Base-by-base conservation (phyloP, 2,797 vertebrate genomes). In the Catostomus latipinnis region DNA sequence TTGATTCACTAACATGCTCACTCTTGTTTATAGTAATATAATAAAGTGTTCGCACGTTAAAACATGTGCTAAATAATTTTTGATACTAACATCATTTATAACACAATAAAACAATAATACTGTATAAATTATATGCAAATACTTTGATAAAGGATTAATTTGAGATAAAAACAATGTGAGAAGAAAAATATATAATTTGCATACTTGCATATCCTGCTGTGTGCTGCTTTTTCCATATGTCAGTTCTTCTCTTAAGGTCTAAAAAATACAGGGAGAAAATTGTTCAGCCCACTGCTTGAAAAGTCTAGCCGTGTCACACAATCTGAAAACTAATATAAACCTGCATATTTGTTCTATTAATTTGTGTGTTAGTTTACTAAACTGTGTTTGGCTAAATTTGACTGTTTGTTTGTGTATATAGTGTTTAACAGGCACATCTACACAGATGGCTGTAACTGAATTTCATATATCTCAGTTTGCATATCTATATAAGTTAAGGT, bases 151-250 rank as follows among this genome's bases (percentile, higher is more conserved):
- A 34, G 34, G 34, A 34, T 34, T 34, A 34, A 34, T 34, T 34
- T 34, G 34, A 34, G 34, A 34, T 34, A 34, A 34, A 34, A 34
- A 34, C 34, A 34, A 34, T 34, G 4, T 2, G 34, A 2, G 9
- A 18, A 22, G 54, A 56, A n/a, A 34, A 12, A 80, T 34, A 34
- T 34, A 34, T 34, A 34, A 34, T 3, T 34, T 34, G 4, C 84
- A 66, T 85, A 92, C 89, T 86, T 89, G 83, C 88, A 90, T 88
- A 83, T 91, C 85, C 22, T 88, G 82, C 70, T 89, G 86, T 70
- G 82, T 83, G 14, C 58, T 79, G 62, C 72, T 78, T 61, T 84
- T 88, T 48, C 87, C 85, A n/a, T 53, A 60, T n/a, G 54, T 57
- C 53, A 82, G 10, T 43, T 88, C 86, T 60, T 86, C 82, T 65